Evolutionary conservation across 37 sponge, comb jelly and placozoan genomes (phyloP).

Genomic region (Ephydatia muelleri): DNA sequence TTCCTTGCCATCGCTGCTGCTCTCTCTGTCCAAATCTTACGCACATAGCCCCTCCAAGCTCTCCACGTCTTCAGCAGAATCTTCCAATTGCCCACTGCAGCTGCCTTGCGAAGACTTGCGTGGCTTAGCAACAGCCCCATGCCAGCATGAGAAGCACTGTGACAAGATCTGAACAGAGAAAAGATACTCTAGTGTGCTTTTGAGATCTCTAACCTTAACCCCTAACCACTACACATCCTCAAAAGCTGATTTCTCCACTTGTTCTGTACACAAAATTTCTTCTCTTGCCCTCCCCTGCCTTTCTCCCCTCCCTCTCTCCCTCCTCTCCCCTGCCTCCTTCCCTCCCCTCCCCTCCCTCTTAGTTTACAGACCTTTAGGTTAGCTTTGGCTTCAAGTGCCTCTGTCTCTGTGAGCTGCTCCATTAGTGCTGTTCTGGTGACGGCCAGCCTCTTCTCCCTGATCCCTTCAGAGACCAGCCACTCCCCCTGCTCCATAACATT

Average conservation of each 20-base stretch:
- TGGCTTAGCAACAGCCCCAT: not conserved
- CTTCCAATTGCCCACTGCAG: conserved; percentile 46
- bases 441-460: conserved; percentile 20
- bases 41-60: conserved; percentile 44
- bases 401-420: conserved; percentile 47
- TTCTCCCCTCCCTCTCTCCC: not conserved
- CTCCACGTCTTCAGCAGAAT: conserved; percentile 43
- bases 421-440: conserved; percentile 37
- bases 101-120: conserved; percentile 31
- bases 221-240: no score
- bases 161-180: conserved; percentile 17
- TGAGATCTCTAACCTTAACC: no score
- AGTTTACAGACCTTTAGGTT: conserved; percentile 15
- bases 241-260: no score
- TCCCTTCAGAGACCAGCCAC: not conserved
- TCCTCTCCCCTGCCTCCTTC: not conserved
- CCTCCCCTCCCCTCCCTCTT: not conserved
- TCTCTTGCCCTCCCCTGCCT: no score
- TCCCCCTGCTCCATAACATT: not conserved
- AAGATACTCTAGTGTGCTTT: no score
- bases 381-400: conserved; percentile 28
- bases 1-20: conserved; percentile 13
- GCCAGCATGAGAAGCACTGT: conserved; percentile 42
- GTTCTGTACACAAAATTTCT: no score
- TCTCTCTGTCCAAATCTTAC: conserved; percentile 10